Percentiles rank a stretch among this genome's conserved stretches.
These are phyloP conservation scores for Cotesia typhae DNA, from an alignment of 1,140 invertebrate genomes.

Conservation along the genomic window DNA sequence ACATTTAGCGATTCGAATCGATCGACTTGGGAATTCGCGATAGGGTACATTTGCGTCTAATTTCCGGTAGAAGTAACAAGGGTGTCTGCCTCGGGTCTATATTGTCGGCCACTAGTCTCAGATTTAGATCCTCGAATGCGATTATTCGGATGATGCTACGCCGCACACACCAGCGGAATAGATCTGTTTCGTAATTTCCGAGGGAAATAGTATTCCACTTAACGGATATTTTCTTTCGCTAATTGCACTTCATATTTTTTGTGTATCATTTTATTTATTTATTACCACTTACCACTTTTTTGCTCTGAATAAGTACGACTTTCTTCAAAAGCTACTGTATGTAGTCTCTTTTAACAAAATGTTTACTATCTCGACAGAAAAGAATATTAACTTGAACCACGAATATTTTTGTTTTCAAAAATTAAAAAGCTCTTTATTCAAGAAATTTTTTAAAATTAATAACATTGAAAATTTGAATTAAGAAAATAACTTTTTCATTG, in stretches of 20 bases:
- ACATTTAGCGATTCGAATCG: no score
- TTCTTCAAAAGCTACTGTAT: no score
- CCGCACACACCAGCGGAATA: slow-evolving; percentile 31
- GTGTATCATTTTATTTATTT: no score
- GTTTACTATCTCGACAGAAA: no score
- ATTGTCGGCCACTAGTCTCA: slow-evolving; percentile 38
- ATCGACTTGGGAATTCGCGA: no score
- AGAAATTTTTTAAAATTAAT: no score
- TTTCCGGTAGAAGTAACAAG: slow-evolving; percentile 30
- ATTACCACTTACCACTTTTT: neutral
- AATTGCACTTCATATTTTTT: neutral
- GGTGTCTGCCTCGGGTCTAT: slow-evolving; percentile 14
- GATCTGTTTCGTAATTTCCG: slow-evolving; percentile 38
- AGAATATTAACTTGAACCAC: no score
- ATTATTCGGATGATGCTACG: slow-evolving; percentile 32
- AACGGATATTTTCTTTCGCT: slow-evolving; percentile 20
- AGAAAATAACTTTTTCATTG: no score
- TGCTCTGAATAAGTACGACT: neutral
- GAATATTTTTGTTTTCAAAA: no score
- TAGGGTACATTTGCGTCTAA: slow-evolving; percentile 11
- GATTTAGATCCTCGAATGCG: slow-evolving; percentile 24
- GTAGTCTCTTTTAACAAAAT: no score
- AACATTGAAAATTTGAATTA: no score
- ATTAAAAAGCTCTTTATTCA: no score
- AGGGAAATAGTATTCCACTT: slow-evolving; percentile 36